Percentiles rank a stretch among this genome's conserved stretches.
These are phyloP conservation scores for Addax nasomaculatus DNA, from an alignment of 2,113 vertebrate species.

Conservation along the genomic window DNA sequence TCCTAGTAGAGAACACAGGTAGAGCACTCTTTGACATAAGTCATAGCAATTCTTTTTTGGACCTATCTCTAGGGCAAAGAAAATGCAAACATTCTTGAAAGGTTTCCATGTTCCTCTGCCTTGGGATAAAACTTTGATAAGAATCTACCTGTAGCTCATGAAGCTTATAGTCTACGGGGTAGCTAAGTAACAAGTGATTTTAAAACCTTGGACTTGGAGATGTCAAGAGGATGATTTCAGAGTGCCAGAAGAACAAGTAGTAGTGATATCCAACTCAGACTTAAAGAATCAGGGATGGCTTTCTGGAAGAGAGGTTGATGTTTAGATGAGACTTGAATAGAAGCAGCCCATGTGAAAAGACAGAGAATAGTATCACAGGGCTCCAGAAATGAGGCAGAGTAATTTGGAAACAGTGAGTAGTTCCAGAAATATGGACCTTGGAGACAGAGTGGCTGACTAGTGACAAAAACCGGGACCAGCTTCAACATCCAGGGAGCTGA, in stretches of 20 bases:
- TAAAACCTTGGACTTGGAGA: background rate
- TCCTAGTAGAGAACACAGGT: background rate
- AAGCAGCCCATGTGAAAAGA: background rate
- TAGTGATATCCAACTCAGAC: fast-evolving
- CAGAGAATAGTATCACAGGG: background rate
- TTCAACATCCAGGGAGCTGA: background rate
- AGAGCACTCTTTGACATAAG: background rate
- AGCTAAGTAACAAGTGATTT: background rate
- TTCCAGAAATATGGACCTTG: background rate
- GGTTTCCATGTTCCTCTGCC: too few species aligned
- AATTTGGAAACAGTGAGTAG: background rate
- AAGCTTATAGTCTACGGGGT: background rate
- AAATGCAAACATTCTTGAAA: background rate
- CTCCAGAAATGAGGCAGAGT: background rate
- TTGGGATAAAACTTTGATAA: background rate
- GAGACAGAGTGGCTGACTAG: background rate
- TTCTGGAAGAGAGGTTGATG: background rate
- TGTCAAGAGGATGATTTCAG: background rate
- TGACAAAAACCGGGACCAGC: background rate
- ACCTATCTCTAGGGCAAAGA: background rate
- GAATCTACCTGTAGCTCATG: background rate
- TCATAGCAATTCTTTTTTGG: background rate
- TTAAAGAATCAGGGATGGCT: background rate
- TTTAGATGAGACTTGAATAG: background rate
- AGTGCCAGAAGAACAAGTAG: background rate